Conservation (phyloP, 2,797 vertebrate genomes). For the Sebastiscus tertius region DNA sequence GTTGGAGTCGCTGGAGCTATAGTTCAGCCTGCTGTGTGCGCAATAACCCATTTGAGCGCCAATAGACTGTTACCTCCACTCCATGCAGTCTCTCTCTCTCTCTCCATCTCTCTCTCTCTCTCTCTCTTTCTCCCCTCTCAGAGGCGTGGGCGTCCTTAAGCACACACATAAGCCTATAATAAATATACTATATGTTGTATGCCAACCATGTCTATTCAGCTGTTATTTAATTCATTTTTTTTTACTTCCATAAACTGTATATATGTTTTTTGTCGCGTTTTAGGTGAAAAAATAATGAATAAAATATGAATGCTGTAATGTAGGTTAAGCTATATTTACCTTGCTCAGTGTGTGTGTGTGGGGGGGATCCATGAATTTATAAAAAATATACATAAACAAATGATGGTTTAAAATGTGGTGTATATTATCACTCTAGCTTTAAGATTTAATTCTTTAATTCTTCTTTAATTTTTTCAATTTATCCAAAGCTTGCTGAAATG, state of each 20-base stretch:
- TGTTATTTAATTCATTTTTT: neutral
- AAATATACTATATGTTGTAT: neutral
- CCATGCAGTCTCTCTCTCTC: conserved; percentile 3
- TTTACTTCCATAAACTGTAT: neutral
- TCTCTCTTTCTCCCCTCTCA: neutral
- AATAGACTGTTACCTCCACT: conserved; percentile 53
- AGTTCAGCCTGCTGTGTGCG: conserved; percentile 66
- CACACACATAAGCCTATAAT: conserved; percentile 25
- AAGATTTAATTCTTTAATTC: neutral
- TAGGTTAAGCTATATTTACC: neutral
- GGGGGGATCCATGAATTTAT: neutral
- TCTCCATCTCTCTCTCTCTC: neutral
- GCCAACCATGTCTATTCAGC: neutral
- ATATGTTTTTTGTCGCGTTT: neutral
- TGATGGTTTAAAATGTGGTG: rapidly evolving
- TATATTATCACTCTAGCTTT: neutral
- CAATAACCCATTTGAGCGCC: conserved; percentile 70
- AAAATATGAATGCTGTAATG: neutral
- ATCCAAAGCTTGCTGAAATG: neutral
- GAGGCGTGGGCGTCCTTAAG: conserved; percentile 54
- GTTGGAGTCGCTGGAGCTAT: conserved; percentile 47
- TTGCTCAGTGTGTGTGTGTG: neutral
- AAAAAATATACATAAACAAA: neutral
- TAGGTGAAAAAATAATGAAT: neutral
- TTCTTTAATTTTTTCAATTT: neutral